Evolutionary conservation across 2,888 invertebrate species (phyloP).

Genomic region (Limnephilus rhombicus): DNA sequence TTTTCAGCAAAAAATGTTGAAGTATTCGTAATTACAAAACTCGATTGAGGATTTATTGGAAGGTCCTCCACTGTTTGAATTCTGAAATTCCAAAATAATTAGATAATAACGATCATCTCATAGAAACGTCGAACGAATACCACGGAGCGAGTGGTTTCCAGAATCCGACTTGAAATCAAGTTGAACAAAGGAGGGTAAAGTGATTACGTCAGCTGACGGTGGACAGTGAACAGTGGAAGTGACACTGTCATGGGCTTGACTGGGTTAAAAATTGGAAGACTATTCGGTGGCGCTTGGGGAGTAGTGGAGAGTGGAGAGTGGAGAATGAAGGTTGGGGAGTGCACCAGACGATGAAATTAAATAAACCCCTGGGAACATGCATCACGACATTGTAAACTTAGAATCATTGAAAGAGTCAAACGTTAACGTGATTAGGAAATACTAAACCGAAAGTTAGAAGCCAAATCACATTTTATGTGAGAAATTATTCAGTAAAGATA

Average conservation of each 20-base stretch:
- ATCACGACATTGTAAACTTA: background rate
- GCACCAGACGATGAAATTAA: conserved; percentile 51
- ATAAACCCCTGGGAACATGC: conserved; percentile 22
- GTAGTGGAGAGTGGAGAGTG: no score
- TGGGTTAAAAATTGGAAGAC: conserved; percentile 48
- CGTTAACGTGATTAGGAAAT: background rate
- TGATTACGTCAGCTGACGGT: conserved; percentile 44
- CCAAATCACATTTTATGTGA: background rate
- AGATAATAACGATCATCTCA: conserved; percentile 19
- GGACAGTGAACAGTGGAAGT: conserved; percentile 39
- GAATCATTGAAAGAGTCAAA: background rate
- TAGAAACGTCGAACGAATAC: conserved; percentile 7
- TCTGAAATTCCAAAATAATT: conserved; percentile 8
- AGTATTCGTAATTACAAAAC: conserved; percentile 4
- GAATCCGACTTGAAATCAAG: conserved; percentile 44
- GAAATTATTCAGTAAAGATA: background rate
- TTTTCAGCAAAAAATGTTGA: background rate
- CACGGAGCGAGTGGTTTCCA: conserved; percentile 22
- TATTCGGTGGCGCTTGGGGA: background rate
- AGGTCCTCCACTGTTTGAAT: background rate
- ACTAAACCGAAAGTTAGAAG: background rate
- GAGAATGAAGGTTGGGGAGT: background rate
- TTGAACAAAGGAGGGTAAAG: conserved; percentile 44
- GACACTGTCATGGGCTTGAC: conserved; percentile 40
- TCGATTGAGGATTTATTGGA: background rate